Evolutionary conservation across 2,113 vertebrate genomes (phyloP).

Genomic region (Tetrao urogallus): DNA sequence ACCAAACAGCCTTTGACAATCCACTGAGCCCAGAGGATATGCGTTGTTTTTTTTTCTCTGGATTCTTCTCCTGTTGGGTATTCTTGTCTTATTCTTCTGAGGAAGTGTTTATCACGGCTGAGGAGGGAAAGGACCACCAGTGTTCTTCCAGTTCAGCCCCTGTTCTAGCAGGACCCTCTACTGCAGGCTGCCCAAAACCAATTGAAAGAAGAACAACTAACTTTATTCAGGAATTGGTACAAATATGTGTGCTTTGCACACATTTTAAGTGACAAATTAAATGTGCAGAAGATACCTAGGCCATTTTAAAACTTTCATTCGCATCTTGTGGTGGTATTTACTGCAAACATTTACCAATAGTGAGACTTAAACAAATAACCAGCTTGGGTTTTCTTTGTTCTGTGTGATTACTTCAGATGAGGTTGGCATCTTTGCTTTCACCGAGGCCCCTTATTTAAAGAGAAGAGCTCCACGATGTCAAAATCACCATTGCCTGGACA

Average conservation of each 20-base stretch:
- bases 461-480: not conserved
- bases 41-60: not conserved
- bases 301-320: not conserved
- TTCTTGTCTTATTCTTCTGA: not conserved
- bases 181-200: not conserved
- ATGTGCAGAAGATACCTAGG: not conserved
- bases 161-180: not conserved
- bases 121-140: not conserved
- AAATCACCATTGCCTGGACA: not conserved
- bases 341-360: not conserved
- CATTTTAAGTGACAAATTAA: not conserved
- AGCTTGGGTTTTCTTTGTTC: not conserved
- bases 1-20: not conserved
- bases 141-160: not conserved
- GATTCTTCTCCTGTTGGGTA: not conserved
- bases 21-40: not conserved
- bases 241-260: not conserved
- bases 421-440: not conserved
- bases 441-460: not conserved
- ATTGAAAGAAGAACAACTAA: not conserved
- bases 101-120: not conserved
- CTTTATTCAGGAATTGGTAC: not conserved
- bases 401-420: not conserved
- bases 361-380: accelerated
- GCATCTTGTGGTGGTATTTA: not conserved